Evolutionary conservation across 2,797 vertebrate genomes (phyloP), one percentile per base, ranked within the genome.

Genomic region (Lepidocolaptes lacrymiger): DNA sequence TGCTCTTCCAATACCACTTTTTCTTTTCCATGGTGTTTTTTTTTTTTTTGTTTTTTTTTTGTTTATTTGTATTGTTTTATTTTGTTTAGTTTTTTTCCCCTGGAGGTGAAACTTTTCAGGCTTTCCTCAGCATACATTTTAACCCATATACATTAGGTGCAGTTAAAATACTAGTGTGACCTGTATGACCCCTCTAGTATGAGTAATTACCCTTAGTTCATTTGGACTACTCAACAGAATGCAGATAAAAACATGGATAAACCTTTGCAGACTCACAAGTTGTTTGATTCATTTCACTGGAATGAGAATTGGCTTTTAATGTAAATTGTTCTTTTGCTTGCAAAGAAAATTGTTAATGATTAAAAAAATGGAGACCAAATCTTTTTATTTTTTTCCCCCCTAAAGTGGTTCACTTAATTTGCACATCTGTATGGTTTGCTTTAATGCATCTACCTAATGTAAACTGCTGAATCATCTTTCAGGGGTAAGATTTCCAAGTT

Each of bases 391-490:
- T 27, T 14, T 17, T 1, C 7, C 18, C 27, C 2, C 1, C 10
- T 41, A 37, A 75, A 81, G 28, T 51, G 5, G 10, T 73, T 89
- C 44, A 51, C 37, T 79, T 56, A 63, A 90, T 75, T 71, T 56
- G 5, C 41, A 39, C 6, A 0, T 56, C 63, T 90, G 8, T 74
- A 41, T 71, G 26, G 39, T 79, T 86, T 90, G 32, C 63, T 94
- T 94, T 88, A 88, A 79, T 88, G 41, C 4, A 28, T 63, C 56
- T 91, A 76, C 52, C 95, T 92, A 91, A 69, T 9, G 80, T 90
- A 93, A 91, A 95, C 86, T 88, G 48, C 43, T 90, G 67, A 88
- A 86, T 93, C 96, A 82, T 85, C 88, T 95, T 91, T 69, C 89
- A 66, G 20, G 30, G 18, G 18, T 39, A 73, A 81, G 69, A 67